Conservation (phyloP, 2,113 vertebrate species). For the Cebidichthys violaceus region DNA sequence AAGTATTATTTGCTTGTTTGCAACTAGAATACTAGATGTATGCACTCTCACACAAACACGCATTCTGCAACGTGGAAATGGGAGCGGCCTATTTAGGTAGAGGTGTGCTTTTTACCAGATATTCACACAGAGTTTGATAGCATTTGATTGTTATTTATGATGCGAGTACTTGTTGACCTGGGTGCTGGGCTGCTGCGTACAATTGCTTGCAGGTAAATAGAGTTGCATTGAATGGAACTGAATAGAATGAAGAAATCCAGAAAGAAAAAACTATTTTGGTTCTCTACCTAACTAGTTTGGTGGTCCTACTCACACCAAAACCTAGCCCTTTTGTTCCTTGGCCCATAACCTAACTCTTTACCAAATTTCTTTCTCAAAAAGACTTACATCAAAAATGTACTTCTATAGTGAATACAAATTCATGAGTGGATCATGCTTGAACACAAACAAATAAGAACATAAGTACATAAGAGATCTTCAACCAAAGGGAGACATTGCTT, state of each 20-base stretch:
- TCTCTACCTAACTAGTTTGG: background rate
- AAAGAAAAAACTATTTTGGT: background rate
- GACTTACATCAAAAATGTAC: constrained; percentile 9
- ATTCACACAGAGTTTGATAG: background rate
- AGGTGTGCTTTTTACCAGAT: background rate
- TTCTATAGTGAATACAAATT: background rate
- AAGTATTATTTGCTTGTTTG: background rate
- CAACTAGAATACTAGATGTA: background rate
- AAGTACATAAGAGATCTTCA: constrained; percentile 16
- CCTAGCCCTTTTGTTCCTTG: background rate
- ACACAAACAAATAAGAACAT: constrained; percentile 19
- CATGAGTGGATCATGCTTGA: background rate
- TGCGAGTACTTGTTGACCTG: constrained; percentile 3
- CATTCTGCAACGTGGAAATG: background rate
- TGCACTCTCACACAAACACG: background rate
- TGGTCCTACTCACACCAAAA: background rate
- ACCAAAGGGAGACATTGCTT: constrained; percentile 10
- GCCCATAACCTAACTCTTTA: background rate
- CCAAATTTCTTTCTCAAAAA: background rate
- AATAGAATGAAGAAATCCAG: constrained; percentile 4
- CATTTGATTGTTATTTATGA: background rate
- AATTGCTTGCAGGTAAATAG: background rate
- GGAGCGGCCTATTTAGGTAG: background rate
- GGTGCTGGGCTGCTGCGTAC: background rate
- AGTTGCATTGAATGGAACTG: background rate